A percentile compares a stretch with the other conserved stretches of the same genome.
These are phyloP conservation scores for Anthoptus insignis DNA, from an alignment of 2,888 invertebrate genomes.

Conservation along the genomic window DNA sequence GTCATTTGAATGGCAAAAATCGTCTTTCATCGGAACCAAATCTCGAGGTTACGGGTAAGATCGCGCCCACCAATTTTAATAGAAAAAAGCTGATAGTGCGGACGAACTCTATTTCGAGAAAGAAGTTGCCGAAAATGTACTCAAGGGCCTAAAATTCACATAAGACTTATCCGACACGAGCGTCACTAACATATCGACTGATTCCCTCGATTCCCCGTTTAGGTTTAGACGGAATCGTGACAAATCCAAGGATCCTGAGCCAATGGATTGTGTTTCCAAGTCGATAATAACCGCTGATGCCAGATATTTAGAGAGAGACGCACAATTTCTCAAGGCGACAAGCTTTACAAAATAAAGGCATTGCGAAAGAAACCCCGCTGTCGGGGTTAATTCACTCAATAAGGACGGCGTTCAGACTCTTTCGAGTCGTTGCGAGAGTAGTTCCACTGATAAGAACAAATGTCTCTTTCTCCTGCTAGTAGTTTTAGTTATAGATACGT, in stretches of 20 bases:
- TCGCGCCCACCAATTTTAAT: constrained; percentile 58
- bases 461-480: no score
- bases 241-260: constrained; percentile 79
- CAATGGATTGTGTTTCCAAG: constrained; percentile 78
- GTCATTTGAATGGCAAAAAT: constrained; percentile 79
- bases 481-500: no score
- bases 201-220: constrained; percentile 78
- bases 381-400: constrained; percentile 73
- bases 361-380: constrained; percentile 77
- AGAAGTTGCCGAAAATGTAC: constrained; percentile 75
- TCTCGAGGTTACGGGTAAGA: constrained; percentile 62
- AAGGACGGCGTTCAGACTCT: constrained; percentile 81
- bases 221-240: constrained; percentile 80
- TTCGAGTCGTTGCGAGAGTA: constrained; percentile 76
- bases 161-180: constrained; percentile 83
- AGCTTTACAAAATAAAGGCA: constrained; percentile 82
- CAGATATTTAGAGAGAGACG: no score
- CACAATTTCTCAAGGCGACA: constrained; percentile 84
- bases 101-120: constrained; percentile 76
- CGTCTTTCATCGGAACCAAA: constrained; percentile 78
- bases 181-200: constrained; percentile 80
- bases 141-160: constrained; percentile 70
- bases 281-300: constrained; percentile 77
- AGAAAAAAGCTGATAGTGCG: constrained; percentile 79
- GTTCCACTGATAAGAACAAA: constrained; percentile 82